These are phyloP conservation scores for Portevinia maculata DNA, from an alignment of 2,888 invertebrate genomes.

Conservation along the genomic window DNA sequence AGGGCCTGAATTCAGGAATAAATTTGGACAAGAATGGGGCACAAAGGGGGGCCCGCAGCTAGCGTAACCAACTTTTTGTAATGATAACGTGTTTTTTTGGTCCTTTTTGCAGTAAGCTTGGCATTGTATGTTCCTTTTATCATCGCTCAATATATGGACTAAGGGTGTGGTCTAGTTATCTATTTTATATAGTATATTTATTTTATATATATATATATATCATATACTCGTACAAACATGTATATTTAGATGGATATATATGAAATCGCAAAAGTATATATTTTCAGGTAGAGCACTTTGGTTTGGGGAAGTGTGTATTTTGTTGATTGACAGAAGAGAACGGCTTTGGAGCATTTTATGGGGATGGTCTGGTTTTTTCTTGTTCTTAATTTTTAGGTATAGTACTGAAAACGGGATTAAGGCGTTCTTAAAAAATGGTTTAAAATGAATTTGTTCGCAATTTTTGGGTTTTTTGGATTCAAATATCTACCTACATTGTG, in stretches of 20 bases:
- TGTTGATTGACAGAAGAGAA: too few species aligned
- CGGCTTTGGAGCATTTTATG: too few species aligned
- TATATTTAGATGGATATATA: constrained; percentile 18
- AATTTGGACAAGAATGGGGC: constrained; percentile 53
- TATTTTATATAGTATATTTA: constrained; percentile 45
- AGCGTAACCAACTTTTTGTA: neutral
- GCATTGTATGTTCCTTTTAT: constrained; percentile 64
- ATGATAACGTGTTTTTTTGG: constrained; percentile 21
- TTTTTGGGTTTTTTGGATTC: too few species aligned
- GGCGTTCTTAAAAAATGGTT: too few species aligned
- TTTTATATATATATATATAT: too few species aligned
- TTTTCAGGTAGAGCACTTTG: constrained; percentile 21
- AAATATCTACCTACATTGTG: too few species aligned
- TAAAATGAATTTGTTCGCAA: too few species aligned
- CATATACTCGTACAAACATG: neutral
- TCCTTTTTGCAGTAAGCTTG: constrained; percentile 29
- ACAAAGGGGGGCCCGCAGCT: constrained; percentile 25
- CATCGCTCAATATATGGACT: constrained; percentile 43
- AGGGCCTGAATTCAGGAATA: constrained; percentile 65
- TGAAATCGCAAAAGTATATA: constrained; percentile 28
- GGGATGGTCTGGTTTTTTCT: too few species aligned
- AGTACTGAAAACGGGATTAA: too few species aligned
- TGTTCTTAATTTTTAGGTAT: too few species aligned
- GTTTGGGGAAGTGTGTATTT: too few species aligned
- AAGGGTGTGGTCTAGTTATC: constrained; percentile 71